Percentiles rank a stretch among this genome's conserved stretches.
phyloP scores from a whole-genome alignment of 2,888 invertebrate genomes.

The Onthophagus sagittarius region DNA sequence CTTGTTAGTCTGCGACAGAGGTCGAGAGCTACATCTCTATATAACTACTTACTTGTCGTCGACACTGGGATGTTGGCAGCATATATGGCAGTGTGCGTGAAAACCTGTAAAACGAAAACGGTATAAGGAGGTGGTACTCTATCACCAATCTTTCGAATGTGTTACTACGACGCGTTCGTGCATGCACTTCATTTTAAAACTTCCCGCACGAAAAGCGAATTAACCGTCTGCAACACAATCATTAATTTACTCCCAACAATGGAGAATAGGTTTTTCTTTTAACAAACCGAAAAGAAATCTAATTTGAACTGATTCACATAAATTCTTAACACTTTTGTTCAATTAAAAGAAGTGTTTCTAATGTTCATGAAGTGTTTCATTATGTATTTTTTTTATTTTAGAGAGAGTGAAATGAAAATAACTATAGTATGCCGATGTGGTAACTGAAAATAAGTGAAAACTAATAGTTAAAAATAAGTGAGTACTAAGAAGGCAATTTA shows the following conservation, averaged over 20 bases:
- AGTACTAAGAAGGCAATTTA: too few relatives aligned
- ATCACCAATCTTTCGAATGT: neutral
- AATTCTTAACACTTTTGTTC: neutral
- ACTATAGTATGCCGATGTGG: too few relatives aligned
- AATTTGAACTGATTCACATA: slow-evolving; percentile 5
- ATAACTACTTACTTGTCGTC: slow-evolving; percentile 33
- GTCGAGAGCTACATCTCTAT: neutral
- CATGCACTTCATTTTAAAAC: neutral
- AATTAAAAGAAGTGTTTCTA: too few relatives aligned
- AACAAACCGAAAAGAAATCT: slow-evolving; percentile 7
- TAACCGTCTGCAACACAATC: neutral
- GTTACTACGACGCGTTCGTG: neutral
- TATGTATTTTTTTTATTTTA: too few relatives aligned
- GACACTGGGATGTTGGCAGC: slow-evolving; percentile 38
- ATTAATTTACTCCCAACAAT: slow-evolving; percentile 4
- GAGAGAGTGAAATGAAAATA: too few relatives aligned
- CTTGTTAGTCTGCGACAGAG: neutral
- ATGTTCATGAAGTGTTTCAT: too few relatives aligned
- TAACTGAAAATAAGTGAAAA: too few relatives aligned
- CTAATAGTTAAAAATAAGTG: too few relatives aligned
- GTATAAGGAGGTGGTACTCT: neutral
- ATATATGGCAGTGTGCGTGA: slow-evolving; percentile 32
- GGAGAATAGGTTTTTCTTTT: neutral
- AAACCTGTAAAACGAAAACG: slow-evolving; percentile 31
- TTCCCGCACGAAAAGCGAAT: neutral